Evolutionary conservation across 2,888 invertebrate species (phyloP).

Genomic region (Amaurobius ferox): DNA sequence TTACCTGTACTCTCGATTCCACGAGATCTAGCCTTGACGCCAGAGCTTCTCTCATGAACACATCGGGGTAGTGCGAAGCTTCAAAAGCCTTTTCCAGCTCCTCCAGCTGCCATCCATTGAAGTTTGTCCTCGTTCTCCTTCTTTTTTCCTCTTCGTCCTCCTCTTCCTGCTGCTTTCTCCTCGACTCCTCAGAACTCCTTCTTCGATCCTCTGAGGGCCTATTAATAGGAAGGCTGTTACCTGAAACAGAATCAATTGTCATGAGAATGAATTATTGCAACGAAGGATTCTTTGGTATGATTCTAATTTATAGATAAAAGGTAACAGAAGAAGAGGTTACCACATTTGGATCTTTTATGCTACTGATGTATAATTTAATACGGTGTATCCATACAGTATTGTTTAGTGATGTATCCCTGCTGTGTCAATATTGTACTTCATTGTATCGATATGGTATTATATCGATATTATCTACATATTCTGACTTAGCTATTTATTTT

Average conservation of each 20-base stretch:
- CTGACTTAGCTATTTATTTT: too few species aligned
- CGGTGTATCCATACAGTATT: too few species aligned
- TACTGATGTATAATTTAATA: too few species aligned
- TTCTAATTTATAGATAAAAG: too few species aligned
- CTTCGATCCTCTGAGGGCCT: slow-evolving; percentile 1
- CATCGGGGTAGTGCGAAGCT: slow-evolving; percentile 97
- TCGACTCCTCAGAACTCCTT: not conserved
- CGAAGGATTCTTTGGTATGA: too few species aligned
- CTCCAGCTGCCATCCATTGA: slow-evolving; percentile 83
- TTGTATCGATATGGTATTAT: too few species aligned
- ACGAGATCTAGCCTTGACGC: slow-evolving; percentile 97
- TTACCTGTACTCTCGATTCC: slow-evolving; percentile 98
- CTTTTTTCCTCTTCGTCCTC: slow-evolving; percentile 81
- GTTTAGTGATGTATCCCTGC: too few species aligned
- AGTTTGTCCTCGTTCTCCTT: slow-evolving; percentile 93
- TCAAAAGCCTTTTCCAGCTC: slow-evolving; percentile 95
- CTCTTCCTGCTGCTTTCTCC: slow-evolving; percentile 20
- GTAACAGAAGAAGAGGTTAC: too few species aligned
- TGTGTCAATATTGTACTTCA: too few species aligned
- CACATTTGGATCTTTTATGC: too few species aligned
- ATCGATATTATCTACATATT: too few species aligned
- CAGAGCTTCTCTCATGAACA: slow-evolving; percentile 98
- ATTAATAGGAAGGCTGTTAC: not conserved
- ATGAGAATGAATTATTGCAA: too few species aligned
- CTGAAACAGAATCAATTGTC: not conserved